Evolutionary conservation across 2,113 vertebrate genomes (phyloP).

Genomic region (Phalacrocorax carbo): DNA sequence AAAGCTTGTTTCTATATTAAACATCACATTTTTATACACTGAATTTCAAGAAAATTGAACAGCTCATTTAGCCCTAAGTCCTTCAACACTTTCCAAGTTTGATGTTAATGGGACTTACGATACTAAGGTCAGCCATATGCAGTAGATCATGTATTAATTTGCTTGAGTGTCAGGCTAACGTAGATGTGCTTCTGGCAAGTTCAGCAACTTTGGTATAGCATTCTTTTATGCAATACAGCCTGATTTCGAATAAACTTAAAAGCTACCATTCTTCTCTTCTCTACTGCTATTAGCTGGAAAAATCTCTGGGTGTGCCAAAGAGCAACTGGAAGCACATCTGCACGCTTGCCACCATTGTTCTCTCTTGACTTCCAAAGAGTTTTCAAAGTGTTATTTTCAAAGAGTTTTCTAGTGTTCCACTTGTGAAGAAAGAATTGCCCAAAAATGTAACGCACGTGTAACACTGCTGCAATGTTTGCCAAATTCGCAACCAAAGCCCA

Average conservation of each 20-base stretch:
- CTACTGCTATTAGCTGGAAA: not conserved
- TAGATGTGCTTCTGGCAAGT: not conserved
- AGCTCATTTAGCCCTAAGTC: not conserved
- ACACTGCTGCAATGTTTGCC: not conserved
- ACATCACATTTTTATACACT: not conserved
- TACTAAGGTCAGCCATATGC: not conserved
- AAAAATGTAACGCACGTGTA: not conserved
- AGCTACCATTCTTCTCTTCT: not conserved
- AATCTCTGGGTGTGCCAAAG: not conserved
- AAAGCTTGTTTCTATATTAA: not conserved
- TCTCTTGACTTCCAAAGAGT: not conserved
- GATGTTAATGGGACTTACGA: not conserved
- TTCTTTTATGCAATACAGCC: not conserved
- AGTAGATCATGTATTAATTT: not conserved
- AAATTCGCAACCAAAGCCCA: not conserved
- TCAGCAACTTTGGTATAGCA: not conserved
- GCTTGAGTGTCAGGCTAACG: fast-evolving
- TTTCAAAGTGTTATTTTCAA: not conserved
- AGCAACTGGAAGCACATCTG: not conserved
- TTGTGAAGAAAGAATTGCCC: not conserved
- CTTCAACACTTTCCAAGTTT: not conserved
- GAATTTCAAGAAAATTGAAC: not conserved
- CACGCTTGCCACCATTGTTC: not conserved
- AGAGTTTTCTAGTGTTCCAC: not conserved
- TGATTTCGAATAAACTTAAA: not conserved